Conservation (phyloP, 2,113 vertebrate species). For the Pseudorhombus dupliciocellatus region DNA sequence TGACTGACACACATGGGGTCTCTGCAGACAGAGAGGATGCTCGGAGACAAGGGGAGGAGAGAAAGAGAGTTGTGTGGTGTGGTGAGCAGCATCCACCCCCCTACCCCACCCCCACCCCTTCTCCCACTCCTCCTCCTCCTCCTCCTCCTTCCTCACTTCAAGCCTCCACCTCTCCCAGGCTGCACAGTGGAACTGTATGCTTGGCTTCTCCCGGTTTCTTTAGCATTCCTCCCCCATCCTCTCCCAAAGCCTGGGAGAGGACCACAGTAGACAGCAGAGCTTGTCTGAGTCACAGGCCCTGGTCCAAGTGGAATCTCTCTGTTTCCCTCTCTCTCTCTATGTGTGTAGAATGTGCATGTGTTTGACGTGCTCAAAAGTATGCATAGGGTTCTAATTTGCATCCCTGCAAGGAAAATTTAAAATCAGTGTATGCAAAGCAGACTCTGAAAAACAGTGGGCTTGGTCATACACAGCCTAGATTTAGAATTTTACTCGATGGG, state of each 20-base stretch:
- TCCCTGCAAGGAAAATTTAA: background rate
- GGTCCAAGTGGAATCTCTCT: slow-evolving; percentile 41
- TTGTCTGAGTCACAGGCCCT: slow-evolving; percentile 73
- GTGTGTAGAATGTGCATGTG: slow-evolving; percentile 9
- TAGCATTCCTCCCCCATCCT: slow-evolving; percentile 77
- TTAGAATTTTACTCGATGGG: too few species aligned
- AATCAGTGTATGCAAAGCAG: background rate
- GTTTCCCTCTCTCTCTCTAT: slow-evolving; percentile 8
- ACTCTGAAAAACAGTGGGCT: too few species aligned
- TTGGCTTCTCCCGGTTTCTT: slow-evolving; percentile 77
- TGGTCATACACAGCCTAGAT: too few species aligned
- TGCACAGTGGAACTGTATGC: slow-evolving; percentile 70
- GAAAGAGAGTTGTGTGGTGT: slow-evolving; percentile 66
- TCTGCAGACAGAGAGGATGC: slow-evolving; percentile 72
- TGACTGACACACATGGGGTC: slow-evolving; percentile 76
- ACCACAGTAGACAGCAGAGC: slow-evolving; percentile 73
- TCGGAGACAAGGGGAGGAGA: slow-evolving; percentile 59
- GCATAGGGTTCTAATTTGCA: slow-evolving; percentile 7
- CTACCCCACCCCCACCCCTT: background rate
- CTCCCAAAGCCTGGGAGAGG: slow-evolving; percentile 72
- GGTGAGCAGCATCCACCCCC: slow-evolving; percentile 44
- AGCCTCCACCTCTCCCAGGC: slow-evolving; percentile 39
- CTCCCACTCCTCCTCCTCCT: background rate
- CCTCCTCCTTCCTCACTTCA: slow-evolving; percentile 41
- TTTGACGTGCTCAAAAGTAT: slow-evolving; percentile 12